A percentile compares a stretch with the other conserved stretches of the same genome.
These are phyloP conservation scores for Troilus luridus DNA, from an alignment of 2,888 invertebrate species.

Conservation along the genomic window DNA sequence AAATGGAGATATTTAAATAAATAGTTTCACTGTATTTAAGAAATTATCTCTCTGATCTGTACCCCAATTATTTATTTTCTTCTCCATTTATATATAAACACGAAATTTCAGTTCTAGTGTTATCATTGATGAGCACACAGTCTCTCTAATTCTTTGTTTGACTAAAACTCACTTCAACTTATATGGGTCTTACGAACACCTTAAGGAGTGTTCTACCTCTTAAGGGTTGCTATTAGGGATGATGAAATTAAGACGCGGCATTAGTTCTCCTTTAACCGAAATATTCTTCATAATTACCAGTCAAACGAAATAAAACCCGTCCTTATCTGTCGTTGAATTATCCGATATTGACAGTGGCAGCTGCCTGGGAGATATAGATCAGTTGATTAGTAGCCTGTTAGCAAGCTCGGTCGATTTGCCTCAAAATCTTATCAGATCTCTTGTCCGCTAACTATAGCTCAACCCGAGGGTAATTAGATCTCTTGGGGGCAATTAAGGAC, in stretches of 20 bases:
- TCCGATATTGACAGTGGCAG: slow-evolving; percentile 5
- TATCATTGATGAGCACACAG: background rate
- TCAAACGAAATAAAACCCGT: background rate
- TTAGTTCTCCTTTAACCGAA: background rate
- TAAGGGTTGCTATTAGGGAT: background rate
- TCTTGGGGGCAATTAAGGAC: background rate
- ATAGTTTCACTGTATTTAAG: too few species aligned
- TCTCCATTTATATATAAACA: too few species aligned
- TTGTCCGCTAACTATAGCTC: slow-evolving; percentile 22
- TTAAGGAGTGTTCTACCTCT: background rate
- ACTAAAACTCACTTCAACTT: background rate
- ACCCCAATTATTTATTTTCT: too few species aligned
- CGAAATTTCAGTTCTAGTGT: too few species aligned
- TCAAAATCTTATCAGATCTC: slow-evolving; percentile 45
- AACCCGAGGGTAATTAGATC: background rate
- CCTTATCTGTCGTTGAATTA: background rate
- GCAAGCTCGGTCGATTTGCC: slow-evolving; percentile 31
- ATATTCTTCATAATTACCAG: background rate
- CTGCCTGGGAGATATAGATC: slow-evolving; percentile 14
- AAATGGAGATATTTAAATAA: too few species aligned
- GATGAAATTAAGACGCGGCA: background rate
- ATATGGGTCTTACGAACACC: background rate
- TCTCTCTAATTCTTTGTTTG: background rate
- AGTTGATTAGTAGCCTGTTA: slow-evolving; percentile 22
- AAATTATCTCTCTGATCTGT: too few species aligned